Evolutionary conservation across 1,140 invertebrate genomes (phyloP), one percentile per base, ranked within the genome.

Genomic region (Drosophila neocordata): DNA sequence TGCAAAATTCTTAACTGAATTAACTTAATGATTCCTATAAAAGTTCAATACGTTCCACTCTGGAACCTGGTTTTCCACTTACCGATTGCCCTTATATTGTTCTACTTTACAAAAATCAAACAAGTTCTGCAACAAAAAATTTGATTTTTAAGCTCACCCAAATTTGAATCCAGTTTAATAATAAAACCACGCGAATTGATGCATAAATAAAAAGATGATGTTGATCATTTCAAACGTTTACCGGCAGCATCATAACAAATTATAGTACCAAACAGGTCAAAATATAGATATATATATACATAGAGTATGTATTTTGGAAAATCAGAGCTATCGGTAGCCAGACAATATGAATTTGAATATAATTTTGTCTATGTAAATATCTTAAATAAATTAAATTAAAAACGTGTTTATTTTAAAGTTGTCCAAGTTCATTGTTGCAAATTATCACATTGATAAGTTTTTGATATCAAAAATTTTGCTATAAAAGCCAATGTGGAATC

Each of bases 381-480:
- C 53, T 53, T 68, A 66, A 67, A 65, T 55, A 57, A 68, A 66
- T 55, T 35, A 62, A 44, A 52, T 62, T 37, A 12, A 60, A 84
- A 84, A 84, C 81, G 62, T 52, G 81, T 84, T 84, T 84, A 41
- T 20, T 58, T 56, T 51, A 51, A 67, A 73, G 72, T 79, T 79
- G 73, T 73, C 84, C 80, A 79, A 84, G 80, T 78, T 85, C 81
- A 80, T 68, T 55, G 65, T 77, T 75, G 81, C 81, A 85, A 85
- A 85, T 85, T 85, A 85, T 63, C 63, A 67, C 58, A 44, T 66
- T 64, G 67, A 77, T 75, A 69, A 65, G 58, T 69, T 65, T 24
- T 56, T 56, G 18, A 9, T 41, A 22, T 12, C 31, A 8, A 24
- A 53, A 70, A 44, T 55, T 56, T 22, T 18, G 24, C 61, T 87